Base-by-base conservation (phyloP, 2,797 vertebrate species). In the Astyanax mexicanus region DNA sequence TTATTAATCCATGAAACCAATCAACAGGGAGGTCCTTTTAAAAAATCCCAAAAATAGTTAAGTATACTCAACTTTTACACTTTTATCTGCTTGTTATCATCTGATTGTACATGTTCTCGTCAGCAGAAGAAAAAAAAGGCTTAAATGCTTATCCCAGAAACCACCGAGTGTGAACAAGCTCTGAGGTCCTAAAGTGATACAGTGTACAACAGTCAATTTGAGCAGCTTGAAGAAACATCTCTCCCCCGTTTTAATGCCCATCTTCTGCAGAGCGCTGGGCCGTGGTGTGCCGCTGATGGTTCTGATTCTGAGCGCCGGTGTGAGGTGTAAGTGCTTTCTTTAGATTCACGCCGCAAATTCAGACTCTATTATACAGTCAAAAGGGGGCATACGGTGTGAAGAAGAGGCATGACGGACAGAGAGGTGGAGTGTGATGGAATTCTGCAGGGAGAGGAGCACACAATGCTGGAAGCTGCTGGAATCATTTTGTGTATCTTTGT, bases 321-420 rank as follows among this genome's bases (percentile, higher is more conserved):
- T n/a, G 40, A 35, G 25, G 35, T 44, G 35, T 57, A 64, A 57
- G 47, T 62, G 40, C 58, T 58, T 45, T 17, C 17, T 66, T 15
- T 10, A 51, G 66, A 57, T 62, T 69, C 49, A 21, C 51, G 49
- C 69, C 57, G 51, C 17, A 58, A 74, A 38, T 57, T 66, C 55
- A 80, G 74, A 77, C 77, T 78, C 55, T 58, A 25, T 40, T 62
- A 69, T 40, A 62, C 72, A 42, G 75, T 45, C 68, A 75, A 69
- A 45, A 15, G n/a, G 40, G 37, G 32, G 64, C 40, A 67, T 58
- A 58, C 25, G 44, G 19, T 25, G n/a, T 75, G 25, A 44, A 69
- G 77, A 72, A 78, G 11, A 25, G 13, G 70, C 15, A 37, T 62
- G 13, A 13, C 27, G 45, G 42, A 69, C 37, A 65, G 69, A 40